Conservation (phyloP, 2,888 invertebrate species). For the Chrysodeixis includens region DNA sequence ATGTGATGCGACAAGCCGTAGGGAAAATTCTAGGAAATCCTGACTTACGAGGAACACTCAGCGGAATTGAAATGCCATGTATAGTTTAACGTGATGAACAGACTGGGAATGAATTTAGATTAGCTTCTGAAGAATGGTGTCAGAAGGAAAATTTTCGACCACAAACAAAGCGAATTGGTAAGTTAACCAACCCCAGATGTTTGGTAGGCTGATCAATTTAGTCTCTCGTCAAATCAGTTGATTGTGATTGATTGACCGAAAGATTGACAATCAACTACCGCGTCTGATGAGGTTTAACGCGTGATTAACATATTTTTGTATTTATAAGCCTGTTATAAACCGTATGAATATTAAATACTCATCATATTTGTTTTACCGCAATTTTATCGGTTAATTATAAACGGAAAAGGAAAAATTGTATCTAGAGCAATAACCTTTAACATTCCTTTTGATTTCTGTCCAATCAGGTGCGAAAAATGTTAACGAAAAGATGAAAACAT, state of each 20-base stretch:
- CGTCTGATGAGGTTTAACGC: too few relatives aligned
- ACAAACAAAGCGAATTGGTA: not conserved
- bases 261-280: too few relatives aligned
- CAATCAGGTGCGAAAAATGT: not conserved
- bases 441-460: not conserved
- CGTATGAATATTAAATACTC: too few relatives aligned
- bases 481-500: constrained; percentile 21
- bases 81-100: not conserved
- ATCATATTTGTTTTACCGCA: too few relatives aligned
- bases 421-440: not conserved
- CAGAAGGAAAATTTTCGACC: not conserved
- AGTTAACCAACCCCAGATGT: too few relatives aligned
- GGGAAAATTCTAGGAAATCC: constrained; percentile 7
- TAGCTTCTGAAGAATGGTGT: not conserved
- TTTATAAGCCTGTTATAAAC: too few relatives aligned
- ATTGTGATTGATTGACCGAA: too few relatives aligned
- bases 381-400: too few relatives aligned
- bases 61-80: constrained; percentile 1
- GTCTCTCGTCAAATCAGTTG: too few relatives aligned
- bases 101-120: not conserved
- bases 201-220: too few relatives aligned
- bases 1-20: constrained; percentile 7
- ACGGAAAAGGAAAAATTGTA: too few relatives aligned
- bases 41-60: not conserved
- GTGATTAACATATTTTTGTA: too few relatives aligned